phyloP scores from a whole-genome alignment of 1,140 invertebrate species.

The Armadillidium nasatum region DNA sequence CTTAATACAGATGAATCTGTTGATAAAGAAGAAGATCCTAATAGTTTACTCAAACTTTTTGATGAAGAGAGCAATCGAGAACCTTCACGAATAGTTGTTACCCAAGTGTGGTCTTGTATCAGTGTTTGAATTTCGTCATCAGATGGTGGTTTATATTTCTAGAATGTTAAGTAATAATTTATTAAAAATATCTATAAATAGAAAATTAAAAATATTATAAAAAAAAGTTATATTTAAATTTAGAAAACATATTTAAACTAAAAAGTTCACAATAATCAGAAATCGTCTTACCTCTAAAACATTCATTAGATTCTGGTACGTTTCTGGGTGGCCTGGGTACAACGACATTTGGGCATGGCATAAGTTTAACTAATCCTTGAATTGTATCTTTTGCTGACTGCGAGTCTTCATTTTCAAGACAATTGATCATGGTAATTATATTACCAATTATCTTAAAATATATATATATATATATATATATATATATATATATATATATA shows the following conservation, averaged over 20 bases:
- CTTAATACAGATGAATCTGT: neutral
- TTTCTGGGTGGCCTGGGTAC: constrained; percentile 31
- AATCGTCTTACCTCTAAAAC: constrained; percentile 26
- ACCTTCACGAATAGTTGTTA: neutral
- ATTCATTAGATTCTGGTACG: constrained; percentile 30
- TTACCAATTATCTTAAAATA: no score
- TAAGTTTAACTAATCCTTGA: constrained; percentile 24
- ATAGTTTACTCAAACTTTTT: constrained; percentile 10
- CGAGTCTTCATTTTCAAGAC: constrained; percentile 31
- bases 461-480: constrained; percentile 24
- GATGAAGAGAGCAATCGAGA: neutral
- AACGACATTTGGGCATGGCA: constrained; percentile 29
- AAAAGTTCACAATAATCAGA: no score
- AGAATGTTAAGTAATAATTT: no score
- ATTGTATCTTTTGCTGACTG: constrained; percentile 19
- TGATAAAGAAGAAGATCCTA: neutral
- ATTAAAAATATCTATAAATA: no score
- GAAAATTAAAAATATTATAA: no score
- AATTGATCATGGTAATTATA: constrained; percentile 21
- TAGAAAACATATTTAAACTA: no score
- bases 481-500: no score
- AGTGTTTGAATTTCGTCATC: constrained; percentile 33
- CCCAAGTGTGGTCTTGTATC: constrained; percentile 36
- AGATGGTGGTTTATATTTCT: constrained; percentile 34
- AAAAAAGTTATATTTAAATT: no score